Percentiles rank a stretch among this genome's conserved stretches.
phyloP scores from a whole-genome alignment of 2,888 invertebrate species.

The Bombylius discolor region DNA sequence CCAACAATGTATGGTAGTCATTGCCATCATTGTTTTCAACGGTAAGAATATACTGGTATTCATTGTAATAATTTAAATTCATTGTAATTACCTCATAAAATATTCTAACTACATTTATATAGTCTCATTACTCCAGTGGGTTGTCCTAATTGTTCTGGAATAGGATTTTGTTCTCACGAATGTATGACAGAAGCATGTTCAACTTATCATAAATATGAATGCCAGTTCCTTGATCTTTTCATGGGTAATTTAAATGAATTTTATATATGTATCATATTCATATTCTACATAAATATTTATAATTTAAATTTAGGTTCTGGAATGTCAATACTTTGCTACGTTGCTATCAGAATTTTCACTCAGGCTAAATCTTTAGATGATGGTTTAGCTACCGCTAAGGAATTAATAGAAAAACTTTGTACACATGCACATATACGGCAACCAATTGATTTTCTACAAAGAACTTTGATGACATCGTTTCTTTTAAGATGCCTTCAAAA shows the following conservation, averaged over 20 bases:
- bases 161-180: conserved; percentile 57
- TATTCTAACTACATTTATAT: neutral
- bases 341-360: conserved; percentile 65
- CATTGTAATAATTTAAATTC: neutral
- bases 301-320: conserved; percentile 43
- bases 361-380: conserved; percentile 42
- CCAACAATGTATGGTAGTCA: conserved; percentile 63
- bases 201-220: conserved; percentile 63
- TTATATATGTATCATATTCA: no score
- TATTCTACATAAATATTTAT: neutral
- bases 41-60: conserved; percentile 36
- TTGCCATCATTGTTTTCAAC: conserved; percentile 66
- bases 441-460: conserved; percentile 56
- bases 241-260: conserved; percentile 41
- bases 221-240: conserved; percentile 57
- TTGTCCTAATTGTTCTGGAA: conserved; percentile 59
- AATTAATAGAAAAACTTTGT: conserved; percentile 51
- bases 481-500: conserved; percentile 57
- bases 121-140: conserved; percentile 53
- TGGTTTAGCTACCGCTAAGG: conserved; percentile 30
- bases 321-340: conserved; percentile 65
- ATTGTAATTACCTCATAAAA: neutral
- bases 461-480: conserved; percentile 65
- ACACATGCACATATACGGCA: conserved; percentile 48
- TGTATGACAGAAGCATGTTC: conserved; percentile 52